Evolutionary conservation across 2,888 invertebrate genomes (phyloP).

Genomic region (Erebia aethiops): DNA sequence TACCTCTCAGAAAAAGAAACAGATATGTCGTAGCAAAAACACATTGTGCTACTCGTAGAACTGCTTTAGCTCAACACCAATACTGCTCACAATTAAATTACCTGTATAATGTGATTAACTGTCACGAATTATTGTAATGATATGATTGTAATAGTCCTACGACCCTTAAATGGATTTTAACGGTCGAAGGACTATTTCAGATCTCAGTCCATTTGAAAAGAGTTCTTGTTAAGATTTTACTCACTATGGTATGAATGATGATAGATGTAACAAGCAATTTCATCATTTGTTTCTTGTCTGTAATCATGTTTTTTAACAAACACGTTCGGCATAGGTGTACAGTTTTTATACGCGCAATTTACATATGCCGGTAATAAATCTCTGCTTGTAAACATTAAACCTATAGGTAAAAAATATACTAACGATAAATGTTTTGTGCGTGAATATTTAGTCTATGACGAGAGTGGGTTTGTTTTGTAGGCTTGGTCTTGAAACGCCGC

Average conservation of each 20-base stretch:
- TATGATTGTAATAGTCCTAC: no score
- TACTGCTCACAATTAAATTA: no score
- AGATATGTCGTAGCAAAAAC: no score
- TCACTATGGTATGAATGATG: not conserved
- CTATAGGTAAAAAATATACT: conserved; percentile 6
- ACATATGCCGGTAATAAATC: conserved; percentile 26
- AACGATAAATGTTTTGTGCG: conserved; percentile 8
- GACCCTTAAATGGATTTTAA: no score
- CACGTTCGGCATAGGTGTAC: conserved; percentile 47
- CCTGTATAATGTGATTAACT: no score
- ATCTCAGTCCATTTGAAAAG: not conserved
- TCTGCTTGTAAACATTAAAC: conserved; percentile 14
- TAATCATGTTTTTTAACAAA: conserved; percentile 1
- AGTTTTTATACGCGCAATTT: conserved; percentile 16
- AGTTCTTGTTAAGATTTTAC: not conserved
- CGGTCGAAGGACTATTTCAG: not conserved
- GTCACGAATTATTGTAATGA: no score
- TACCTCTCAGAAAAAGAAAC: no score
- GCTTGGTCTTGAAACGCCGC: not conserved
- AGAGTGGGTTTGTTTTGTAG: not conserved
- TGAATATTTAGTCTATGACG: conserved; percentile 8
- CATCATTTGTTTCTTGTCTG: not conserved
- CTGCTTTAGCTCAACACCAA: no score
- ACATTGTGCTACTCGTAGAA: no score
- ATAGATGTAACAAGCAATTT: not conserved